Conservation (phyloP, 1,140 invertebrate species). For the Kradibia gibbosae region DNA sequence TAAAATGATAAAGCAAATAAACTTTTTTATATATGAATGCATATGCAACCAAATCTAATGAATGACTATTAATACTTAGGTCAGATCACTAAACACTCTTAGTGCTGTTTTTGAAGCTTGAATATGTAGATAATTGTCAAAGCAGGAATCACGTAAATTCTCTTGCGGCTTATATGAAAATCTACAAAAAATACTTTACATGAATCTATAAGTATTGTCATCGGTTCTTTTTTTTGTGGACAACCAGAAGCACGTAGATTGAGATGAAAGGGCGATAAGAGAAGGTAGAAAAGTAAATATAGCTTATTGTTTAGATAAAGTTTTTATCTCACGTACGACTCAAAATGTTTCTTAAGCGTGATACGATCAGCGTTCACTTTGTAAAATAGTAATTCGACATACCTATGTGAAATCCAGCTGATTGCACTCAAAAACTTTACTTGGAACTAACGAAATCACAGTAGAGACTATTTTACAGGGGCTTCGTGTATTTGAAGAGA, state of each 20-base stretch:
- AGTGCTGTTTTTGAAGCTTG: neutral
- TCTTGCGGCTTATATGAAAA: neutral
- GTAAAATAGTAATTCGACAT: constrained; percentile 14
- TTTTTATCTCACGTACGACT: constrained; percentile 16
- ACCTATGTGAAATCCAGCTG: neutral
- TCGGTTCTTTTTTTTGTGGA: neutral
- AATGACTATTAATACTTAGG: no score
- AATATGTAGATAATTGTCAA: neutral
- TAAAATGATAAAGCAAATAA: no score
- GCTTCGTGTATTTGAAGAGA: neutral
- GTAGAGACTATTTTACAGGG: constrained; percentile 1
- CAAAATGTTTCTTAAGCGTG: neutral
- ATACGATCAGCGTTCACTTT: neutral
- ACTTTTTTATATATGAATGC: no score
- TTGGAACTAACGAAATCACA: constrained; percentile 21
- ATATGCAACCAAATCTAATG: no score
- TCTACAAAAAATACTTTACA: neutral
- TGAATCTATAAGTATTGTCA: neutral
- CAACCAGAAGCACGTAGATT: neutral
- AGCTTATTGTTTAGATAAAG: constrained; percentile 2
- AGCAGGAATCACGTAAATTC: neutral
- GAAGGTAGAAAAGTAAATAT: neutral
- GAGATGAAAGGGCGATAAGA: neutral
- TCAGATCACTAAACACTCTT: no score
- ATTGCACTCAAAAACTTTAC: neutral